A percentile compares a stretch with the other conserved stretches of the same genome.
Evolutionary conservation across 2,113 vertebrate genomes (phyloP).

Genomic region (Sminthopsis crassicaudata): DNA sequence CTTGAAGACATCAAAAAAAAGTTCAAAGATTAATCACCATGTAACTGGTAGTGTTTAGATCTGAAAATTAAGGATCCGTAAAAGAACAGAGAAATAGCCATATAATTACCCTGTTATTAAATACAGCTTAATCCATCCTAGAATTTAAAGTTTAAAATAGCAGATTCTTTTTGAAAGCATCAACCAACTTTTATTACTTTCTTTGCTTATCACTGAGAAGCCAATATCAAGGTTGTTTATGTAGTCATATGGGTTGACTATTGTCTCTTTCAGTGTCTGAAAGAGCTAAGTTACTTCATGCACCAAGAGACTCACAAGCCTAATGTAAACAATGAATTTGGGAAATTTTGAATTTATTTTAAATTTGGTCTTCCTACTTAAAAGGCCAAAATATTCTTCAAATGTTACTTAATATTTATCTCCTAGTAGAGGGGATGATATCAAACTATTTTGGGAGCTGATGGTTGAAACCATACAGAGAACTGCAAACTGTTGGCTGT

Average conservation of each 20-base stretch:
- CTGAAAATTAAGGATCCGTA: conserved; percentile 76
- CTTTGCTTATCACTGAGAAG: background rate
- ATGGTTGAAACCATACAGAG: background rate
- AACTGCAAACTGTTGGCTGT: background rate
- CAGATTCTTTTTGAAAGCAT: conserved; percentile 40
- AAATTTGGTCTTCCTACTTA: background rate
- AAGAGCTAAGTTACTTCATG: background rate
- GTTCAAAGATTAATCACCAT: conserved; percentile 75
- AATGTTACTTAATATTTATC: background rate
- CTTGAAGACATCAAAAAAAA: conserved; percentile 76
- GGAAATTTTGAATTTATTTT: background rate
- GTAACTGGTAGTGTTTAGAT: conserved; percentile 77
- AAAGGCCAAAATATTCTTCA: background rate
- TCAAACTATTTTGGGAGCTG: background rate
- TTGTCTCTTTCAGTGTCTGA: background rate
- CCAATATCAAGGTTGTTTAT: conserved; percentile 41
- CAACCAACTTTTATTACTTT: conserved; percentile 19
- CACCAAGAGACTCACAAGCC: background rate
- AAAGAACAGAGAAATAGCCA: conserved; percentile 76
- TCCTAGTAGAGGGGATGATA: background rate
- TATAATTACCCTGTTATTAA: conserved; percentile 78
- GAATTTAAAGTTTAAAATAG: conserved; percentile 57
- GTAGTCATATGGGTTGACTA: background rate
- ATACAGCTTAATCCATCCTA: conserved; percentile 60
- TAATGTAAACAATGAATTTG: background rate